A percentile compares a stretch with the other conserved stretches of the same genome.
Evolutionary conservation across 2,797 vertebrate species (phyloP).

Genomic region (Sebastes nivosus): DNA sequence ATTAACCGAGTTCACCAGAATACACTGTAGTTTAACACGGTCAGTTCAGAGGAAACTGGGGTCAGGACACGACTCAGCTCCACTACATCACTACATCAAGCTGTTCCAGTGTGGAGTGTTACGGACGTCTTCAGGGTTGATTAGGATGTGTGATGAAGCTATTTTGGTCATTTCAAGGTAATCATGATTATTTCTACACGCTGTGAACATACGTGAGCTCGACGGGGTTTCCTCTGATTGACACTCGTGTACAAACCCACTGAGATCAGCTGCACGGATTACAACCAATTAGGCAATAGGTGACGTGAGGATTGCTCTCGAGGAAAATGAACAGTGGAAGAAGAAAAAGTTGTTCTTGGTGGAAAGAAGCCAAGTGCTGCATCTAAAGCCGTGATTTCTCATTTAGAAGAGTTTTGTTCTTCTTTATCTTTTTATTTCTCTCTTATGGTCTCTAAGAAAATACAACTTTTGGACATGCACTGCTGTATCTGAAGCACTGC

Average conservation of each 20-base stretch:
- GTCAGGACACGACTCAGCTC: neutral
- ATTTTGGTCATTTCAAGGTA: constrained; percentile 23
- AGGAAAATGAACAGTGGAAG: neutral
- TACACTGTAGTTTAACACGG: too few relatives aligned
- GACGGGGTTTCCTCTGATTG: neutral
- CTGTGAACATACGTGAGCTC: constrained; percentile 15
- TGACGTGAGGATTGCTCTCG: neutral
- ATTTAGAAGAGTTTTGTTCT: neutral
- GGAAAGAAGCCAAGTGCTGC: neutral
- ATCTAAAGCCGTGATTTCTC: neutral
- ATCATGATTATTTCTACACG: constrained; percentile 17
- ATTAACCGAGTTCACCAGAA: too few relatives aligned
- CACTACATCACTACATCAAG: neutral
- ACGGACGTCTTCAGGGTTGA: constrained; percentile 1
- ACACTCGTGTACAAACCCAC: neutral
- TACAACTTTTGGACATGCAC: neutral
- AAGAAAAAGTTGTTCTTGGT: neutral
- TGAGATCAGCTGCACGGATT: neutral
- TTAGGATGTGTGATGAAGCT: constrained; percentile 21
- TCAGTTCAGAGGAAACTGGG: too few relatives aligned
- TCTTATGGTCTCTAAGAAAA: neutral
- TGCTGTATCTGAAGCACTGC: neutral
- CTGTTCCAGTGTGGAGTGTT: neutral
- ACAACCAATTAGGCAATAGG: neutral
- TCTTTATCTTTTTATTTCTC: neutral